phyloP scores from a whole-genome alignment of 2,113 vertebrate species.

The Anser cygnoides region DNA sequence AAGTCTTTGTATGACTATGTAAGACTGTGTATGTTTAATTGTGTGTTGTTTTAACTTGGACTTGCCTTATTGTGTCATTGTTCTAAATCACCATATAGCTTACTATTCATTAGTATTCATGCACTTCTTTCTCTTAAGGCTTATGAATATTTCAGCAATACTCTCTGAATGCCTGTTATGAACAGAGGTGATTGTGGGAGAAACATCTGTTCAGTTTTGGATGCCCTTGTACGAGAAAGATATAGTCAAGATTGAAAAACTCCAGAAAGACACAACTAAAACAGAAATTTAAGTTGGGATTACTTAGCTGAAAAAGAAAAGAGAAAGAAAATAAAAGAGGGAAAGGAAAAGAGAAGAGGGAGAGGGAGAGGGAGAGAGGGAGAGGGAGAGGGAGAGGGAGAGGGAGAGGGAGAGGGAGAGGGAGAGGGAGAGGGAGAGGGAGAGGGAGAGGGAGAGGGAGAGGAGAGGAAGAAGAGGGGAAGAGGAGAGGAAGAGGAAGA shows the following conservation, averaged over 20 bases:
- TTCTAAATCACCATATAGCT: background rate
- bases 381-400: no score
- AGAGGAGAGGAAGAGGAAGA: no score
- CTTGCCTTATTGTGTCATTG: background rate
- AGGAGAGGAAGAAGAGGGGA: no score
- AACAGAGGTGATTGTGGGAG: background rate
- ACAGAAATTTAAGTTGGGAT: background rate
- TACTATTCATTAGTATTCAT: constrained; percentile 46
- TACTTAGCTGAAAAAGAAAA: background rate
- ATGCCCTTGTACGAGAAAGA: constrained; percentile 18
- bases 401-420: no score
- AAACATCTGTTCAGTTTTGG: constrained; percentile 51
- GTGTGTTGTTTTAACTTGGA: background rate
- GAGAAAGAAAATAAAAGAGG: background rate
- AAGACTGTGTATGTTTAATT: background rate
- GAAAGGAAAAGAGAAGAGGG: no score
- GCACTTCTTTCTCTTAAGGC: constrained; percentile 6
- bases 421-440: no score
- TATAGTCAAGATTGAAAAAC: background rate
- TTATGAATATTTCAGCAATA: constrained; percentile 56
- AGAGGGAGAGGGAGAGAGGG: no score
- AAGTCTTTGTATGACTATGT: background rate
- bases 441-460: no score
- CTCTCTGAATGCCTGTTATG: constrained; percentile 26
- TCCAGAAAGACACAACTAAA: background rate